Evolutionary conservation across 2,113 vertebrate species (phyloP).

Genomic region (Lophura nycthemera): DNA sequence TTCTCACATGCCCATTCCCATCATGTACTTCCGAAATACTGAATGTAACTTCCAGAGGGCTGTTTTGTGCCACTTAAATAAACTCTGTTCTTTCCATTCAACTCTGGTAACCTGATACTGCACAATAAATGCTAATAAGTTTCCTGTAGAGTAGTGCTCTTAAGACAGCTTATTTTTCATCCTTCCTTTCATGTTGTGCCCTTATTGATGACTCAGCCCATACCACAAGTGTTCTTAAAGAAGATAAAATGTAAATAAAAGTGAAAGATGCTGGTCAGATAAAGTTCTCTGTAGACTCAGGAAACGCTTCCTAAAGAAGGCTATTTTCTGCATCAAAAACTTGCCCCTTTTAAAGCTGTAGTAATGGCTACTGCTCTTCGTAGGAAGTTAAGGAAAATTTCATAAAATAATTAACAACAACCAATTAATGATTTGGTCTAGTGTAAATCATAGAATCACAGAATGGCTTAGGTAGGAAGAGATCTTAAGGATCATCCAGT

Average conservation of each 20-base stretch:
- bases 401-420: conserved; percentile 34
- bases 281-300: conserved; percentile 59
- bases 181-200: conserved; percentile 77
- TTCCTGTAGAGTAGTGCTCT: conserved; percentile 76
- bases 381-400: conserved; percentile 32
- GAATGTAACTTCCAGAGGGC: conserved; percentile 43
- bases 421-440: conserved; percentile 7
- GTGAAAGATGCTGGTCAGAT: conserved; percentile 68
- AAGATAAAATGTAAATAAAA: conserved; percentile 77
- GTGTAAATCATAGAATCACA: background rate
- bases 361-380: background rate
- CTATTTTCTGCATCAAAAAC: background rate
- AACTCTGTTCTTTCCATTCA: conserved; percentile 72
- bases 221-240: conserved; percentile 71
- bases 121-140: conserved; percentile 81
- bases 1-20: background rate
- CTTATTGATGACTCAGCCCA: conserved; percentile 72
- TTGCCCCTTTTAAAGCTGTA: conserved; percentile 46
- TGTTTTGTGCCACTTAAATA: conserved; percentile 62
- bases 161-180: conserved; percentile 79
- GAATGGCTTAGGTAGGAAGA: too few relatives aligned
- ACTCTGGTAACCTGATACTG: conserved; percentile 67
- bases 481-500: too few relatives aligned
- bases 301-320: conserved; percentile 59
- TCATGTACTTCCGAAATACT: background rate